Percentiles rank a stretch among this genome's conserved stretches.
Evolutionary conservation across 2,113 vertebrate genomes (phyloP).

Genomic region (Aldabrachelys gigantea): DNA sequence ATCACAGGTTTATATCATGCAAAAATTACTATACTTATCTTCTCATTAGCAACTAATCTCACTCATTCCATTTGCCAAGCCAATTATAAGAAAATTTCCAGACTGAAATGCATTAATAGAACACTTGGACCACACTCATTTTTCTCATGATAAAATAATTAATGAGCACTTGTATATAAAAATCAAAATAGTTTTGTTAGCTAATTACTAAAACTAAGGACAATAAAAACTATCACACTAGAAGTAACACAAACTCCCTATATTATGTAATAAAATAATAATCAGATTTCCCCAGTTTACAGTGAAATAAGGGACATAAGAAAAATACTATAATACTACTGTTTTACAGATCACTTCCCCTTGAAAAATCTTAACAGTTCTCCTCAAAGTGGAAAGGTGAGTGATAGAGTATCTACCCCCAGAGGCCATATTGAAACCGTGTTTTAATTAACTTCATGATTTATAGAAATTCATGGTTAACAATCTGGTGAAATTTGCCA

Average conservation of each 20-base stretch:
- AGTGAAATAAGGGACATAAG: not conserved
- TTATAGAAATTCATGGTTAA: not conserved
- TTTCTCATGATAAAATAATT: conserved; percentile 75
- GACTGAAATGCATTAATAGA: conserved; percentile 77
- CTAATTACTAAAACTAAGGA: conserved; percentile 67
- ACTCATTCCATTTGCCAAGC: conserved; percentile 76
- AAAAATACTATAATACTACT: not conserved
- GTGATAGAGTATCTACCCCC: not conserved
- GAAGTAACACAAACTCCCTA: conserved; percentile 8
- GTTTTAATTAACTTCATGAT: not conserved
- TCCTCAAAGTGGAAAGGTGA: not conserved
- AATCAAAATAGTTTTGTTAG: conserved; percentile 71
- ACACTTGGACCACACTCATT: conserved; percentile 71
- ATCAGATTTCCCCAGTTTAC: conserved; percentile 16
- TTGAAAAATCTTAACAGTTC: not conserved
- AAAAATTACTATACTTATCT: conserved; percentile 80
- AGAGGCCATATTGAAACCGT: not conserved
- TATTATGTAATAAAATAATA: not conserved
- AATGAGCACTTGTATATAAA: conserved; percentile 50
- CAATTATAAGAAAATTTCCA: conserved; percentile 77
- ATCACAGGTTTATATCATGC: conserved; percentile 71
- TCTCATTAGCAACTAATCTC: conserved; percentile 83
- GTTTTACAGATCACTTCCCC: not conserved
- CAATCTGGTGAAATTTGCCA: not conserved
- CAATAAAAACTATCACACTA: conserved; percentile 67